These are phyloP conservation scores for Egretta garzetta DNA, from an alignment of 2,113 vertebrate genomes.

Conservation along the genomic window DNA sequence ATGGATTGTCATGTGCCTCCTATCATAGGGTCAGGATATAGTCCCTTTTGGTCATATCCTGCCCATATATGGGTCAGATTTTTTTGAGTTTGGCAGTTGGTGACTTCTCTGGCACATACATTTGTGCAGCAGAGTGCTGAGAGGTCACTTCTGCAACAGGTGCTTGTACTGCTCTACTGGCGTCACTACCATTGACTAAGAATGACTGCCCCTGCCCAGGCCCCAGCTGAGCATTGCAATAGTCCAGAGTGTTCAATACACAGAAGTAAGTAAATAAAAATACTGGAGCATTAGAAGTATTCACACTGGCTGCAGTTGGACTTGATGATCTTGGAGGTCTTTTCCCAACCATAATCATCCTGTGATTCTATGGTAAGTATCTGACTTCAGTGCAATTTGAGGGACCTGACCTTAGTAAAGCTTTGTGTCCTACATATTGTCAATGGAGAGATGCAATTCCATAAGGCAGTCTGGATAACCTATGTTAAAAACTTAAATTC, in stretches of 20 bases:
- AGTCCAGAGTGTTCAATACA: background rate
- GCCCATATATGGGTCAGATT: background rate
- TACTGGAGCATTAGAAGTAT: background rate
- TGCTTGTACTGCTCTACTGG: background rate
- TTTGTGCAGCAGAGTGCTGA: background rate
- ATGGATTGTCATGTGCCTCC: background rate
- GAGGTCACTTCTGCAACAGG: background rate
- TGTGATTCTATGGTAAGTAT: background rate
- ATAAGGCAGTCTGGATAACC: background rate
- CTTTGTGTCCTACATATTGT: background rate
- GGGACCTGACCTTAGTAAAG: background rate
- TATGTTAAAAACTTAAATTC: background rate
- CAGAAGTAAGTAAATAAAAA: background rate
- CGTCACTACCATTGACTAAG: background rate
- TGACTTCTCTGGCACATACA: background rate
- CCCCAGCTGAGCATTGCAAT: background rate
- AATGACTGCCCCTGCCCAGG: background rate
- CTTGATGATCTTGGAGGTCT: too few relatives aligned
- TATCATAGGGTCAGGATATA: fast-evolving
- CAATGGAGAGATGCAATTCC: background rate
- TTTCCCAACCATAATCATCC: too few relatives aligned
- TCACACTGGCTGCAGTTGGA: background rate
- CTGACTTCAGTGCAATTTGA: background rate
- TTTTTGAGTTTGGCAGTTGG: background rate
- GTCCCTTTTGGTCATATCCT: background rate